Conservation (phyloP, 2,888 invertebrate genomes). For the Hofmannophila pseudospretella region DNA sequence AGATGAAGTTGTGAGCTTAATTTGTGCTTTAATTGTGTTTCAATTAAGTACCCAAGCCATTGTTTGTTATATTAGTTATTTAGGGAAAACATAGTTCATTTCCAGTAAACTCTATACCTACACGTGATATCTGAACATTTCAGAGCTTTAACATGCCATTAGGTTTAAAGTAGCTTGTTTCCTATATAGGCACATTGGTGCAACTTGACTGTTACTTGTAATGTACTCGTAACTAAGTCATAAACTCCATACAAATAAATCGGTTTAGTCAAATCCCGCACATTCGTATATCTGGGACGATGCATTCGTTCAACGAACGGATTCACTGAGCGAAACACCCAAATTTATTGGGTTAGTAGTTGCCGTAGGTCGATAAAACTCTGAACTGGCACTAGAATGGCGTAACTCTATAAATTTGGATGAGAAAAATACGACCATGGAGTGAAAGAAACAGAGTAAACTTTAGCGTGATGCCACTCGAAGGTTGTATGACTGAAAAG, state of each 20-base stretch:
- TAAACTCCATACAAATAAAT: slow-evolving; percentile 41
- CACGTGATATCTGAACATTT: no score
- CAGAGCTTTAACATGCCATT: no score
- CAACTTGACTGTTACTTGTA: no score
- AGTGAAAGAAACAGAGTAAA: slow-evolving; percentile 56
- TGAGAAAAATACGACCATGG: slow-evolving; percentile 60
- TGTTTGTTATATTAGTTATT: no score
- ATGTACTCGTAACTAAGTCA: no score
- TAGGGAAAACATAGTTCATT: no score
- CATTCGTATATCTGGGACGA: slow-evolving; percentile 72
- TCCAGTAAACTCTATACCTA: no score
- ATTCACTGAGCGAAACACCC: slow-evolving; percentile 76
- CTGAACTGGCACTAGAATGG: slow-evolving; percentile 48
- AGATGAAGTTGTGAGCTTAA: slow-evolving; percentile 56
- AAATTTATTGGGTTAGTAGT: slow-evolving; percentile 79
- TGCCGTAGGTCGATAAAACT: slow-evolving; percentile 77
- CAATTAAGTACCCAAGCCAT: slow-evolving; percentile 7
- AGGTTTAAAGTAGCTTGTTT: no score
- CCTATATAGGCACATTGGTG: no score
- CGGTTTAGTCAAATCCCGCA: slow-evolving; percentile 55
- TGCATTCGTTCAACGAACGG: slow-evolving; percentile 73
- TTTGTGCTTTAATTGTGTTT: slow-evolving; percentile 50
- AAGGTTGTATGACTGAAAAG: slow-evolving; percentile 70
- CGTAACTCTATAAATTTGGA: slow-evolving; percentile 55
- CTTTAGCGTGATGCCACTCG: slow-evolving; percentile 47